These are phyloP conservation scores for Natrix natrix DNA, from an alignment of 2,797 vertebrate genomes.

Conservation along the genomic window DNA sequence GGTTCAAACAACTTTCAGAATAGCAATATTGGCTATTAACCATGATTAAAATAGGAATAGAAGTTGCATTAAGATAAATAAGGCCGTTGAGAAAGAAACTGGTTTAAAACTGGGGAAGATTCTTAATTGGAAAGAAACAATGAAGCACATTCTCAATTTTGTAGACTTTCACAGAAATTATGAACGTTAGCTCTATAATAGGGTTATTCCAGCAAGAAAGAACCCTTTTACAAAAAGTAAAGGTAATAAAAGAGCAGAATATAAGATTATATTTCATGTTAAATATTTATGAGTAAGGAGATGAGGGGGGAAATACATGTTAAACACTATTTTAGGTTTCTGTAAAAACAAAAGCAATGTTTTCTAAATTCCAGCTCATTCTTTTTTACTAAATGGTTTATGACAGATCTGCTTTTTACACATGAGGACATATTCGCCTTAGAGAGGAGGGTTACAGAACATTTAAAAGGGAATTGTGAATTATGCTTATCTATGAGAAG, in stretches of 20 bases:
- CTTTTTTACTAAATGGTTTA: slow-evolving; percentile 12
- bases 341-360: background rate
- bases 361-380: background rate
- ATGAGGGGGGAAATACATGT: background rate
- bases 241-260: background rate
- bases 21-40: background rate
- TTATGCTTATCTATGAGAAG: slow-evolving; percentile 17
- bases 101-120: background rate
- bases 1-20: background rate
- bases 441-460: slow-evolving; percentile 19
- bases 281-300: background rate
- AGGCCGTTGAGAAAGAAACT: background rate
- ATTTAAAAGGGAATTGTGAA: slow-evolving; percentile 36
- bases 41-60: background rate
- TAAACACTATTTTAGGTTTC: background rate
- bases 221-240: background rate
- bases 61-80: background rate
- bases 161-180: background rate
- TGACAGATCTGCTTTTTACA: slow-evolving; percentile 4
- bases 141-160: background rate
- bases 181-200: background rate
- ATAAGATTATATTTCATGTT: background rate
- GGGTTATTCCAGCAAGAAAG: too few species aligned
- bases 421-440: slow-evolving; percentile 7
- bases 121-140: background rate